Conservation (phyloP, 2,888 invertebrate species). For the Lithophane semibrunnea region DNA sequence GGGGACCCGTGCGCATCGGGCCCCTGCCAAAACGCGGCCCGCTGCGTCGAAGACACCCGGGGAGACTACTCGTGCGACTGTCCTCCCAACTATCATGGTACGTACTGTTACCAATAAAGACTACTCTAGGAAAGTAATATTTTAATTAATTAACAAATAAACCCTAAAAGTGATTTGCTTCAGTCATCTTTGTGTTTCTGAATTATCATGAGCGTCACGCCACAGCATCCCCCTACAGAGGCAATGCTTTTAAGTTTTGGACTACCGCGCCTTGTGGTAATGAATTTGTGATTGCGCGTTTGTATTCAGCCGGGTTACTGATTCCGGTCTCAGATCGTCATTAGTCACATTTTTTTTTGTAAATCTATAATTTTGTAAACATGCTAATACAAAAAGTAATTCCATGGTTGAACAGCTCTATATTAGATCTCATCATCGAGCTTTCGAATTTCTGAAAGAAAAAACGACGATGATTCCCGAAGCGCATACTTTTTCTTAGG, state of each 20-base stretch:
- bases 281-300: background rate
- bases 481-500: background rate
- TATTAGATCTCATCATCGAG: background rate
- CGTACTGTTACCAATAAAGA: background rate
- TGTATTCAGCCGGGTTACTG: background rate
- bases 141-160: background rate
- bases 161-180: background rate
- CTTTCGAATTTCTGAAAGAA: background rate
- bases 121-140: background rate
- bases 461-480: background rate
- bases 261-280: background rate
- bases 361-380: no score
- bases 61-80: slow-evolving; percentile 94
- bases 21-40: slow-evolving; percentile 94
- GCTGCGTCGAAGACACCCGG: slow-evolving; percentile 90
- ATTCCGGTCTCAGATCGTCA: no score
- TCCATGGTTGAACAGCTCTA: background rate
- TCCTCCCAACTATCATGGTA: slow-evolving; percentile 92
- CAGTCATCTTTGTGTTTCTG: background rate
- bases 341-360: no score
- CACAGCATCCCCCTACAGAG: no score
- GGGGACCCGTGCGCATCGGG: slow-evolving; percentile 93
- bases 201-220: no score
- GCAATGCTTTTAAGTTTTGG: background rate
- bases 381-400: background rate